phyloP scores from a whole-genome alignment of 2,797 vertebrate genomes.

The Fundulus diaphanus region DNA sequence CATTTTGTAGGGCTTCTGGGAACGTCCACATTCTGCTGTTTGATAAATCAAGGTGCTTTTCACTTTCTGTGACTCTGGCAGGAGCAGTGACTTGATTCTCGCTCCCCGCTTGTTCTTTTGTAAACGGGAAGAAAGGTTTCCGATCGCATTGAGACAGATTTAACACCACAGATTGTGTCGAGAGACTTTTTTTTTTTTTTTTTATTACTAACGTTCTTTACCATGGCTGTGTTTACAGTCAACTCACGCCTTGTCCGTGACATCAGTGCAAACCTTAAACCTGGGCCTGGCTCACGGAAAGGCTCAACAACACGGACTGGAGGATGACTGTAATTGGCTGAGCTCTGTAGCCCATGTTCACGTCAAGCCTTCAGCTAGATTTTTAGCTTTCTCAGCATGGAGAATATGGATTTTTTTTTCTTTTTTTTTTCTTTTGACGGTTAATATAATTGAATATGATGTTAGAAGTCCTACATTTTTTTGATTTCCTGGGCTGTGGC shows the following conservation, averaged over 20 bases:
- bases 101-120: not conserved
- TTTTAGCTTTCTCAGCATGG: not conserved
- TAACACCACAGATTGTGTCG: not conserved
- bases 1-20: not conserved
- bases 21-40: not conserved
- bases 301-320: not conserved
- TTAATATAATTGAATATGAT: not conserved
- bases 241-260: conserved; percentile 7
- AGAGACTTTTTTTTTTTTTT: not conserved
- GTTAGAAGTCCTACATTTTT: not conserved
- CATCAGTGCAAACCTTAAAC: conserved; percentile 2
- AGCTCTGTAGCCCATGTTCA: not conserved
- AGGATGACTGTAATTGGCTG: not conserved
- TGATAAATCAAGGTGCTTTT: conserved; percentile 3
- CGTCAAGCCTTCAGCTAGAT: not conserved
- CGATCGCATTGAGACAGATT: conserved; percentile 1
- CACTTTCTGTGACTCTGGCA: not conserved
- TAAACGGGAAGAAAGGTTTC: not conserved
- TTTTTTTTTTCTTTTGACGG: not conserved
- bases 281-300: conserved; percentile 20
- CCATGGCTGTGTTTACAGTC: conserved; percentile 22
- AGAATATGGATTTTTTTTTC: not conserved
- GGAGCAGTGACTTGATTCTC: not conserved
- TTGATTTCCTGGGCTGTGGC: too few relatives aligned
- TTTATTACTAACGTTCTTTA: not conserved